Evolutionary conservation across 2,113 vertebrate species (phyloP).

Genomic region (Cololabis saira): DNA sequence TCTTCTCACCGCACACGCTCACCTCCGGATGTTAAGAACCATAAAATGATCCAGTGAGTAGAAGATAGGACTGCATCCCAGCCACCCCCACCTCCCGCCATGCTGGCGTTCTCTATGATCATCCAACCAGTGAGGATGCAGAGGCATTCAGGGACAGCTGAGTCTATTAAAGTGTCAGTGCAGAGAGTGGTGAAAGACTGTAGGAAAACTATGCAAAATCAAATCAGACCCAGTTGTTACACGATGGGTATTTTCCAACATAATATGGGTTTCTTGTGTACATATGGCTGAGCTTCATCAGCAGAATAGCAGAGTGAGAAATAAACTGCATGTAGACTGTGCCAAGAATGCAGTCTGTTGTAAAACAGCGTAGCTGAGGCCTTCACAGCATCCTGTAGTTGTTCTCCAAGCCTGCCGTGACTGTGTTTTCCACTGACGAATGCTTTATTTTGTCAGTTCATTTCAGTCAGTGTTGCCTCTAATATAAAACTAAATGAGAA

Average conservation of each 20-base stretch:
- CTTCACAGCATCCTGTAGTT: constrained; percentile 16
- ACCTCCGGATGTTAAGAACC: constrained; percentile 21
- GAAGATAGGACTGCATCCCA: constrained; percentile 44
- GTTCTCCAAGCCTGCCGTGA: constrained; percentile 3
- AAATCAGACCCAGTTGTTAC: not conserved
- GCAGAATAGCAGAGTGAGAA: constrained; percentile 2
- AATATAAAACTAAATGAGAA: constrained; percentile 1
- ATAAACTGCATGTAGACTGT: constrained; percentile 12
- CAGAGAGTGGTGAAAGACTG: not conserved
- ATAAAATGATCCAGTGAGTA: constrained; percentile 43
- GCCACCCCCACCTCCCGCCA: constrained; percentile 40
- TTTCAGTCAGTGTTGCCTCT: constrained; percentile 22
- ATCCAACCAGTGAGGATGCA: constrained; percentile 40
- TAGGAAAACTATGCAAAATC: not conserved
- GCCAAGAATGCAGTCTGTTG: constrained; percentile 38
- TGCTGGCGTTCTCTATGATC: constrained; percentile 38
- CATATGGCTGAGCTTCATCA: constrained; percentile 22
- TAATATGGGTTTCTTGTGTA: not conserved
- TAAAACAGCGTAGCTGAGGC: constrained; percentile 25
- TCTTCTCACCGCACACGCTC: constrained; percentile 16
- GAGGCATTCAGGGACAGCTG: constrained; percentile 29
- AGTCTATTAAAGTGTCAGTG: constrained; percentile 18
- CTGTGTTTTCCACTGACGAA: constrained; percentile 20
- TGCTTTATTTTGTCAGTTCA: constrained; percentile 1
- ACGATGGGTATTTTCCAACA: not conserved